Evolutionary conservation across 2,113 vertebrate genomes (phyloP), one percentile per base, ranked within the genome.

Genomic region (Spilogale gracilis): DNA sequence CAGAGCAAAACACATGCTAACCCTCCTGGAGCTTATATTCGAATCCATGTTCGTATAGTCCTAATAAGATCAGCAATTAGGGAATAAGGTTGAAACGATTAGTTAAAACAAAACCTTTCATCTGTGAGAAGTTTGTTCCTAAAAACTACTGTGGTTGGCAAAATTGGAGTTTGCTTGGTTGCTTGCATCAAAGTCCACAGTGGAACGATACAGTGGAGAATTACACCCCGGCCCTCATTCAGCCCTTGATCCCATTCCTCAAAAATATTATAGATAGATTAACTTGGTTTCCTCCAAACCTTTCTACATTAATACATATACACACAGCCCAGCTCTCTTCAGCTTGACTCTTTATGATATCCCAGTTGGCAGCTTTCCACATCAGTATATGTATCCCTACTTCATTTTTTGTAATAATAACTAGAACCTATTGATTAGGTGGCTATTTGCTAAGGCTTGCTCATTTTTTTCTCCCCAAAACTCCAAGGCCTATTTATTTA

Each of bases 31-130:
- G 25, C 45, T 88, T 76, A 20, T 79, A 25, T 95, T 69, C 56
- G 43, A 92, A 84, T 45, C 13, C 58, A 23, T 83, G 67, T 58
- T 90, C 69, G 67, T 90, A 92, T 65, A 54, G 45, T 81, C 76
- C n/a, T 94, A 48, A 50, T 89, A 94, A 76, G 87, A 87, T 90
- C 56, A 82, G 92, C 65, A 84, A 97, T 94, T 89, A 89, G 60
- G 63, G 86, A 89, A 21, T 87, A 56, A 92, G 61, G 69, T 81
- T 85, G 71, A 96, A 95, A 81, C 85, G 52, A 93, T 92, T 89
- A 94, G 27, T 95, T 86, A 91, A 87, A 97, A 92, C 84, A 65
- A 94, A 92, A 63, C 94, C 48, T 83, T 96, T 96, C 67, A 54
- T 67, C 78, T 61, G 3, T 52, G 43, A 90, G 56, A 92, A n/a